Percentiles rank a stretch among this genome's conserved stretches.
Evolutionary conservation across 2,113 vertebrate genomes (phyloP).

Genomic region (Zapus hudsonius): DNA sequence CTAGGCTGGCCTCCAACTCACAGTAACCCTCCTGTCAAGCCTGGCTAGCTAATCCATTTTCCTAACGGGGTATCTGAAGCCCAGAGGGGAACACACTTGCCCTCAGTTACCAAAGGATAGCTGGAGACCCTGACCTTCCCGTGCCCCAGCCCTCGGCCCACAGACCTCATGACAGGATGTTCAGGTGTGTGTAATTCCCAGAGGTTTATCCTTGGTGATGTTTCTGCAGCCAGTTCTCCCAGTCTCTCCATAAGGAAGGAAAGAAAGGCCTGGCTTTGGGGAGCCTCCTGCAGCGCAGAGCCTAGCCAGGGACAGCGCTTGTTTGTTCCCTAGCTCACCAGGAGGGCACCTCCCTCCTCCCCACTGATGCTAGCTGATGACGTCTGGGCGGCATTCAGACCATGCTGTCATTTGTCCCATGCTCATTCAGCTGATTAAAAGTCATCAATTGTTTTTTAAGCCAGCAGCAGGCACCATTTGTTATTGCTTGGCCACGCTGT

Average conservation of each 20-base stretch:
- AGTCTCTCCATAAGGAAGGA: neutral
- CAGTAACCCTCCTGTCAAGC: neutral
- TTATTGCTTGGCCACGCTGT: slow-evolving; percentile 85
- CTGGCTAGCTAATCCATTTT: neutral
- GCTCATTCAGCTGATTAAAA: slow-evolving; percentile 87
- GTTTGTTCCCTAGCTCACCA: slow-evolving; percentile 9
- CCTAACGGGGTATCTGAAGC: slow-evolving; percentile 7
- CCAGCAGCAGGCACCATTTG: slow-evolving; percentile 84
- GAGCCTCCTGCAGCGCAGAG: neutral
- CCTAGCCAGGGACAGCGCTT: fast-evolving
- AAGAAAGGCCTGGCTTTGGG: slow-evolving; percentile 14
- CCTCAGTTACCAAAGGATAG: neutral
- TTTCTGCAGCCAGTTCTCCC: neutral
- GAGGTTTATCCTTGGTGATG: neutral
- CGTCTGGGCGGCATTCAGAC: slow-evolving; percentile 76
- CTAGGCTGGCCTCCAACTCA: neutral
- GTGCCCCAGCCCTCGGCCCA: neutral
- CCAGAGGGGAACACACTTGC: neutral
- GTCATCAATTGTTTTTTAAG: slow-evolving; percentile 82
- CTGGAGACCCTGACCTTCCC: neutral
- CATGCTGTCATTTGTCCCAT: slow-evolving; percentile 84
- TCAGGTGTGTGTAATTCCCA: neutral
- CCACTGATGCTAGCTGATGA: slow-evolving; percentile 65
- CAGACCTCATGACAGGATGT: neutral
- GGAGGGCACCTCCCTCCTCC: slow-evolving; percentile 73